These are phyloP conservation scores for Amphipoea oculea DNA, from an alignment of 2,888 invertebrate genomes.

Conservation along the genomic window DNA sequence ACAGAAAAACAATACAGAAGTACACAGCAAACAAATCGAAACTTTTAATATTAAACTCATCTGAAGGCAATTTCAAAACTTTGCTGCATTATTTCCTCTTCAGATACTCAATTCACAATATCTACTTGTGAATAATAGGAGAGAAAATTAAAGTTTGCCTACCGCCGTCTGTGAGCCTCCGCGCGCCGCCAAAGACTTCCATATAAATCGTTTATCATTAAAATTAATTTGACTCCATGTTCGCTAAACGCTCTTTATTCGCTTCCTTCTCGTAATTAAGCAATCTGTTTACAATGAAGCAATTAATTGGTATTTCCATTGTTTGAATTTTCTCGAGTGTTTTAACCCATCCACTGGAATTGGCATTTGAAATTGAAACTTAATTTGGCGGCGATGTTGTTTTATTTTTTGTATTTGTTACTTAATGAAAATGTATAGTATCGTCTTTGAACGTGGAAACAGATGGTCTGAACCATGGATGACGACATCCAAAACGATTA, in stretches of 20 bases:
- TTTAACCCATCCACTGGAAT: slow-evolving; percentile 78
- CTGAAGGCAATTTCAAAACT: slow-evolving; percentile 52
- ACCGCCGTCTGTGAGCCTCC: slow-evolving; percentile 63
- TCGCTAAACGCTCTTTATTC: slow-evolving; percentile 87
- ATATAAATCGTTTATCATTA: slow-evolving; percentile 87
- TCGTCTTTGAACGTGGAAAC: slow-evolving; percentile 24
- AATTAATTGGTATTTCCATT: slow-evolving; percentile 88
- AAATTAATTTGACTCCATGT: slow-evolving; percentile 89
- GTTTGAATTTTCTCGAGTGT: slow-evolving; percentile 80
- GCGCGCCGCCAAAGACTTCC: slow-evolving; percentile 63
- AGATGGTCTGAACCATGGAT: neutral
- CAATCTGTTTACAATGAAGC: slow-evolving; percentile 90
- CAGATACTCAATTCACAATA: slow-evolving; percentile 65
- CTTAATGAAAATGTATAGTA: slow-evolving; percentile 49
- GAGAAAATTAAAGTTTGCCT: slow-evolving; percentile 76
- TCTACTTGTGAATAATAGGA: slow-evolving; percentile 70
- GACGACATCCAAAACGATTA: slow-evolving; percentile 19
- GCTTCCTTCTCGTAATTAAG: slow-evolving; percentile 89
- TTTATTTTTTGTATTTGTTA: slow-evolving; percentile 64
- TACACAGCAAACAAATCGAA: neutral
- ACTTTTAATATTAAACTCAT: slow-evolving; percentile 18
- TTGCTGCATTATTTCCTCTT: slow-evolving; percentile 60
- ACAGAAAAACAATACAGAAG: neutral
- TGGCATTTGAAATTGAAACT: slow-evolving; percentile 76
- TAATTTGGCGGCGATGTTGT: slow-evolving; percentile 69